Conservation (phyloP, 2,888 invertebrate species). For the Polydrusus cervinus region DNA sequence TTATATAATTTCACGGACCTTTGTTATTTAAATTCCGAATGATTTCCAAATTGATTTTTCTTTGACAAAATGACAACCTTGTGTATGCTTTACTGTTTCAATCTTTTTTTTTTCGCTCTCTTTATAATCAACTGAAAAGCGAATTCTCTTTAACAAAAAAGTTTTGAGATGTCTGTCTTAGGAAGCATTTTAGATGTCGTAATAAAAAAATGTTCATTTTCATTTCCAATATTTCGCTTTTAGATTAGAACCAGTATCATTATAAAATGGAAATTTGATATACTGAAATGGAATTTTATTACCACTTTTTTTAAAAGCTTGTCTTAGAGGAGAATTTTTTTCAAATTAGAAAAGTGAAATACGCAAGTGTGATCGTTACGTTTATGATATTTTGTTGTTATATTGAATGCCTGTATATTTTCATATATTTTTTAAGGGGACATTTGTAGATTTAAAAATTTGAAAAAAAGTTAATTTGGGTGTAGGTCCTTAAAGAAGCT, state of each 20-base stretch:
- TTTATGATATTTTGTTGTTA: no score
- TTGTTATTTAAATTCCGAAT: constrained; percentile 66
- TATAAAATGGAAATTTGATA: constrained; percentile 15
- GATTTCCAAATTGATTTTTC: constrained; percentile 56
- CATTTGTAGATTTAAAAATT: no score
- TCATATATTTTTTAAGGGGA: no score
- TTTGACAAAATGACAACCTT: constrained; percentile 42
- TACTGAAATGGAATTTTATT: background rate
- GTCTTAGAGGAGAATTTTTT: background rate
- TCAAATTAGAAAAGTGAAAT: no score
- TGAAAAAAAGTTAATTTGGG: no score
- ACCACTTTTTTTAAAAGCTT: background rate
- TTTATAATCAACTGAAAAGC: constrained; percentile 22
- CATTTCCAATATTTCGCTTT: constrained; percentile 7
- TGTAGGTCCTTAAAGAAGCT: no score
- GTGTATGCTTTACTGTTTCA: constrained; percentile 30
- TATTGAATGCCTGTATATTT: no score
- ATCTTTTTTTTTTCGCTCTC: constrained; percentile 17
- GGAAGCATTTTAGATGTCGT: background rate
- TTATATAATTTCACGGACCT: constrained; percentile 62
- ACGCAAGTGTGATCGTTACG: no score
- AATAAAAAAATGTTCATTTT: constrained; percentile 1
- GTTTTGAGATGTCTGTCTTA: background rate
- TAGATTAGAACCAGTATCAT: no score
- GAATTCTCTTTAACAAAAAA: constrained; percentile 23